A percentile compares a stretch with the other conserved stretches of the same genome.
Conservation (phyloP, 1,140 invertebrate genomes). For the Sweltsa coloradensis region DNA sequence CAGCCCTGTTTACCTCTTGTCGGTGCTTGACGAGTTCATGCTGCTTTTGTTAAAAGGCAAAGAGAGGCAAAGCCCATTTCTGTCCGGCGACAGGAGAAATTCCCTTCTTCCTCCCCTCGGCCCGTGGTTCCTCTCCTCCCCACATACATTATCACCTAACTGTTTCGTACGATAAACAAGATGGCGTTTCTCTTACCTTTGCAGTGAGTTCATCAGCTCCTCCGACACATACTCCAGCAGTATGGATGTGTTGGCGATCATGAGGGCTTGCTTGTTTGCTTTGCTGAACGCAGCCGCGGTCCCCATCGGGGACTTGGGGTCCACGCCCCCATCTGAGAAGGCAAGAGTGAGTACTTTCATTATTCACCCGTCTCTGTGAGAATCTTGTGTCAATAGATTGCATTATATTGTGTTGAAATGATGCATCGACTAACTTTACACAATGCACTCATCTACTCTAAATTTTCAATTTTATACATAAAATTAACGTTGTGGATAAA, state of each 20-base stretch:
- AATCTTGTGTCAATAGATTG: too few relatives aligned
- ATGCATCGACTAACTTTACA: too few relatives aligned
- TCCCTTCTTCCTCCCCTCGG: not conserved
- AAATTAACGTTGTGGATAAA: too few relatives aligned
- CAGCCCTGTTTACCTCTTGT: too few relatives aligned
- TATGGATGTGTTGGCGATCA: slow-evolving; percentile 75
- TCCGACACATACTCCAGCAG: slow-evolving; percentile 77
- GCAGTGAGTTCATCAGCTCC: slow-evolving; percentile 59
- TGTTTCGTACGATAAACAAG: slow-evolving; percentile 1
- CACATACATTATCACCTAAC: slow-evolving; percentile 1
- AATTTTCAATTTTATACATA: too few relatives aligned
- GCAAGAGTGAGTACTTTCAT: too few relatives aligned
- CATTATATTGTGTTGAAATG: too few relatives aligned
- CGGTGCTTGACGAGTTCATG: too few relatives aligned
- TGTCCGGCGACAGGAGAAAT: not conserved
- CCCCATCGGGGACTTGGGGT: slow-evolving; percentile 73
- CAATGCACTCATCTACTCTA: too few relatives aligned
- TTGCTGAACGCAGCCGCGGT: slow-evolving; percentile 79
- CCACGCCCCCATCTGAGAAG: slow-evolving; percentile 52
- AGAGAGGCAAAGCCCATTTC: too few relatives aligned
- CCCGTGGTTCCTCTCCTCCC: not conserved
- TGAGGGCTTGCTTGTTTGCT: slow-evolving; percentile 67
- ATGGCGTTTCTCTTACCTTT: slow-evolving; percentile 32
- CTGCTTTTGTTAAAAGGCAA: too few relatives aligned
- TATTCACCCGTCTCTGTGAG: too few relatives aligned